Percentiles rank a stretch among this genome's conserved stretches.
These are phyloP conservation scores for Calyptommatus sinebrachiatus DNA, from an alignment of 2,113 vertebrate species.

Conservation along the genomic window DNA sequence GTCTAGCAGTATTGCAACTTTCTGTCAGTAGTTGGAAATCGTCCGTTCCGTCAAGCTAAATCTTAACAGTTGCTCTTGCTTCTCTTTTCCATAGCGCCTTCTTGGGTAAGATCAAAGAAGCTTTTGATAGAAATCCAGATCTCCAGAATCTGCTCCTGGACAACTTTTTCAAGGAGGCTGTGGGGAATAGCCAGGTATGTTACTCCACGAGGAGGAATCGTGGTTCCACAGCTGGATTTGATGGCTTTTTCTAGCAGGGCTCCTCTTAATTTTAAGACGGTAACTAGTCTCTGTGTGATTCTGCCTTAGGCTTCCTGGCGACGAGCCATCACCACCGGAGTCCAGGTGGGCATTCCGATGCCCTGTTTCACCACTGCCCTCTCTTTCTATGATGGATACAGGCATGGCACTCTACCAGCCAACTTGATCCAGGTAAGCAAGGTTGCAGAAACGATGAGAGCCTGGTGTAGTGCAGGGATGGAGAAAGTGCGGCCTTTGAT, in stretches of 20 bases:
- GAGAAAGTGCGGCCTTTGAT: no score
- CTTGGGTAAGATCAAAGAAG: slow-evolving; percentile 95
- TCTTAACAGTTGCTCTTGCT: slow-evolving; percentile 4
- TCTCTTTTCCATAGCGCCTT: slow-evolving; percentile 80
- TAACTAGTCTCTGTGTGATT: not conserved
- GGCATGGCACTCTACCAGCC: slow-evolving; percentile 85
- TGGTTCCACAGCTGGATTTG: not conserved
- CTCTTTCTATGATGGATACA: slow-evolving; percentile 96
- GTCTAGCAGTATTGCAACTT: no score
- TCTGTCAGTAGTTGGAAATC: no score
- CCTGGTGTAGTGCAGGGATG: no score
- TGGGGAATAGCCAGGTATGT: slow-evolving; percentile 89
- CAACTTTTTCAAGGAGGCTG: slow-evolving; percentile 86
- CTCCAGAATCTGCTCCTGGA: slow-evolving; percentile 92
- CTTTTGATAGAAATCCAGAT: slow-evolving; percentile 84
- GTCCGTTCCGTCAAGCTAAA: not conserved
- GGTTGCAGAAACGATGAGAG: not conserved
- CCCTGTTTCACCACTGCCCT: slow-evolving; percentile 96
- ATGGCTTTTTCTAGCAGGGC: no score
- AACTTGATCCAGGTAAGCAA: slow-evolving; percentile 91
- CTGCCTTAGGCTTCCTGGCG: slow-evolving; percentile 87
- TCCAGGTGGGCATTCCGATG: slow-evolving; percentile 93
- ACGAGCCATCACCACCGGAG: slow-evolving; percentile 80
- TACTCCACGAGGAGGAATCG: not conserved
- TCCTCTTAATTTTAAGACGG: no score